A percentile compares a stretch with the other conserved stretches of the same genome.
These are phyloP conservation scores for Xestia ashworthii DNA, from an alignment of 2,888 invertebrate genomes.

Conservation along the genomic window DNA sequence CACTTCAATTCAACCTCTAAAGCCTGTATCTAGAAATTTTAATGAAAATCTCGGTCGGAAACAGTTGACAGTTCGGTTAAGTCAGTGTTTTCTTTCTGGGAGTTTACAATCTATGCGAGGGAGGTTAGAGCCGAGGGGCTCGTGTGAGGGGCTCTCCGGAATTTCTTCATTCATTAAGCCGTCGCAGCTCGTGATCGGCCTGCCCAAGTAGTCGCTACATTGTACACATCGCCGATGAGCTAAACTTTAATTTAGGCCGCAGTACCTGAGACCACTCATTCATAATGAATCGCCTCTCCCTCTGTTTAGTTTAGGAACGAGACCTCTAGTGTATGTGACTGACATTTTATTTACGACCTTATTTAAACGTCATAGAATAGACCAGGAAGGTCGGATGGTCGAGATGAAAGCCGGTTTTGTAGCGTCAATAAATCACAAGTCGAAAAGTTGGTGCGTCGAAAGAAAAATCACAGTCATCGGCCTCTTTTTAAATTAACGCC, in stretches of 20 bases:
- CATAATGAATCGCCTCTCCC: constrained; percentile 84
- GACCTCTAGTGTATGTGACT: constrained; percentile 81
- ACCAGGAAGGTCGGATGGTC: constrained; percentile 54
- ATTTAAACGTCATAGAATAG: constrained; percentile 69
- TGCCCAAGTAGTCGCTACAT: constrained; percentile 81
- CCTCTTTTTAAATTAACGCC: constrained; percentile 90
- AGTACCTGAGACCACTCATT: constrained; percentile 84
- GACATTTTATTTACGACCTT: constrained; percentile 80
- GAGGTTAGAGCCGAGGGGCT: constrained; percentile 74
- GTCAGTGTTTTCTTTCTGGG: constrained; percentile 68
- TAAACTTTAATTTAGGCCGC: constrained; percentile 87
- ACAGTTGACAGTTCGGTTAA: constrained; percentile 61
- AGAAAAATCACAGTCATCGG: constrained; percentile 89
- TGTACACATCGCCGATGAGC: constrained; percentile 83
- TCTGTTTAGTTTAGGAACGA: constrained; percentile 82
- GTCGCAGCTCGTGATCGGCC: constrained; percentile 84
- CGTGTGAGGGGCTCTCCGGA: constrained; percentile 81
- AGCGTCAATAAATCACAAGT: constrained; percentile 86
- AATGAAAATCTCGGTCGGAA: constrained; percentile 47
- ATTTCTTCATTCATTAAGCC: constrained; percentile 90
- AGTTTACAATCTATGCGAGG: constrained; percentile 82
- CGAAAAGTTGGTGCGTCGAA: constrained; percentile 79
- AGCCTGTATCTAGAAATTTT: constrained; percentile 32
- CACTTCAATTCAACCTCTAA: constrained; percentile 34
- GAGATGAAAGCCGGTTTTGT: constrained; percentile 70